Percentiles rank a stretch among this genome's conserved stretches.
Conservation (phyloP, 1,140 invertebrate genomes). For the Sminthurides bifidus region DNA sequence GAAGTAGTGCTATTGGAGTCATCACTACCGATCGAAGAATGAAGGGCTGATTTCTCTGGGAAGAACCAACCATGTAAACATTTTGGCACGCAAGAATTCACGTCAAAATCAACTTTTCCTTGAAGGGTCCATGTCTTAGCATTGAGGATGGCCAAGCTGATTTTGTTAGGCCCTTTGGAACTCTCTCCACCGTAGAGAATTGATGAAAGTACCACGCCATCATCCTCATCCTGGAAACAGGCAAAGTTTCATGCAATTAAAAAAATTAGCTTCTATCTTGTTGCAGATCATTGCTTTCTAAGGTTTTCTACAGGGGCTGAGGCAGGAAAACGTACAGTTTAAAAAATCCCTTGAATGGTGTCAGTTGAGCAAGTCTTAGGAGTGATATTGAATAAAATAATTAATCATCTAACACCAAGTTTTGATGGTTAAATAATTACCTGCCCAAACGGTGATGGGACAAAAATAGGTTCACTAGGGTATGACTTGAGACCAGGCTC, state of each 20-base stretch:
- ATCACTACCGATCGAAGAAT: too few species aligned
- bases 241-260: background rate
- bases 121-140: constrained; percentile 18
- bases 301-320: too few species aligned
- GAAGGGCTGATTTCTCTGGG: too few species aligned
- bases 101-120: constrained; percentile 20
- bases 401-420: background rate
- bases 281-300: too few species aligned
- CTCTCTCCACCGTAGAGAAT: constrained; percentile 24
- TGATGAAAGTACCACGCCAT: constrained; percentile 22
- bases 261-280: background rate
- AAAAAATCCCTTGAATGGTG: background rate
- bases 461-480: constrained; percentile 78
- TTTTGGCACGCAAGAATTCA: constrained; percentile 19
- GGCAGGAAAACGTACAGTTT: too few species aligned
- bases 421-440: constrained; percentile 37
- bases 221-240: constrained; percentile 21
- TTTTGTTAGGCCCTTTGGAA: constrained; percentile 14
- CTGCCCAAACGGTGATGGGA: constrained; percentile 52
- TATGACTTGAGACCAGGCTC: constrained; percentile 52
- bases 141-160: constrained; percentile 21
- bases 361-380: background rate
- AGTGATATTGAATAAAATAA: background rate
- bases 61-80: constrained; percentile 29
- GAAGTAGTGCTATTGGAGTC: too few species aligned